These are phyloP conservation scores for Perithous albicinctus DNA, from an alignment of 2,888 invertebrate species.

Conservation along the genomic window DNA sequence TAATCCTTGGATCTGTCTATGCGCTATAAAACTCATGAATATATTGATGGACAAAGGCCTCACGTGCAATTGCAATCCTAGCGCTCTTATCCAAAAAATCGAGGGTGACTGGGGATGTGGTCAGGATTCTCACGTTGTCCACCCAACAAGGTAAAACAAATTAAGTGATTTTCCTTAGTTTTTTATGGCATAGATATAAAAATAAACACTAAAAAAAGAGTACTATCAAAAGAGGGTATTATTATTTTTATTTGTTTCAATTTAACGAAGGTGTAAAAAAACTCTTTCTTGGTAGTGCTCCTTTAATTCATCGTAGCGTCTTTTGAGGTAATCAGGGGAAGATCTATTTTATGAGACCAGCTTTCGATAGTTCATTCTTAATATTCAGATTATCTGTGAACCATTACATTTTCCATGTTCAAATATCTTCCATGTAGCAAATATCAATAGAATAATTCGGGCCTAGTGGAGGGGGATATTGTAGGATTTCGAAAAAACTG, in stretches of 20 bases:
- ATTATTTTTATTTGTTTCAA: no score
- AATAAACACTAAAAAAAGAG: no score
- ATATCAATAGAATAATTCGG: no score
- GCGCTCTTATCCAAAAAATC: constrained; percentile 44
- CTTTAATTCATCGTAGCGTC: background rate
- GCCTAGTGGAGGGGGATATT: no score
- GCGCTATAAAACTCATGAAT: constrained; percentile 71
- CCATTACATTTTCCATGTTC: no score
- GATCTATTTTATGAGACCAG: no score
- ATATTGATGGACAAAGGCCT: constrained; percentile 70
- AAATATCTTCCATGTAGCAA: no score
- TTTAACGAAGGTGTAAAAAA: no score
- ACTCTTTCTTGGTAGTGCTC: background rate
- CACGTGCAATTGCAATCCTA: constrained; percentile 69
- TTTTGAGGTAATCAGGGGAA: background rate
- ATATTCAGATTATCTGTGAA: no score
- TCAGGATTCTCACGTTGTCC: background rate
- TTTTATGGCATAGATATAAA: background rate
- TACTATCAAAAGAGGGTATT: no score
- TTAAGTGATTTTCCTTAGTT: background rate
- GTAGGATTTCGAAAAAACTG: no score
- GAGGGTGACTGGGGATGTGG: constrained; percentile 59
- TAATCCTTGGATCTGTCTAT: constrained; percentile 79
- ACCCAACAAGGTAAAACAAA: constrained; percentile 19
- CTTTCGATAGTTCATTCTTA: no score